A percentile compares a stretch with the other conserved stretches of the same genome.
phyloP scores from a whole-genome alignment of 2,888 invertebrate species.

The Microchrysa polita region DNA sequence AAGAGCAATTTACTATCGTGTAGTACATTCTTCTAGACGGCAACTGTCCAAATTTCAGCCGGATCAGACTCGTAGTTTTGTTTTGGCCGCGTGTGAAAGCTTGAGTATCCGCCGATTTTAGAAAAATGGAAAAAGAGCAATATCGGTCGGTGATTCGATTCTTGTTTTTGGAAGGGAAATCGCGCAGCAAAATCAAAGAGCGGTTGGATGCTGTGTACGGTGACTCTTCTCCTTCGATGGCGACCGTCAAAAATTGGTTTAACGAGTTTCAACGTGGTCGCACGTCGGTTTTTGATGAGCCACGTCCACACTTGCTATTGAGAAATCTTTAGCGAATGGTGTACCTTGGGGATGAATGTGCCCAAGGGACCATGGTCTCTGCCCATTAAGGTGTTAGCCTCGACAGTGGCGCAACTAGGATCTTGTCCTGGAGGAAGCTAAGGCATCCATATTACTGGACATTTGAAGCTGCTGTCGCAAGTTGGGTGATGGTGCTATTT shows the following conservation, averaged over 20 bases:
- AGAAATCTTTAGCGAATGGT: no score
- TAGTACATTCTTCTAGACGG: slow-evolving; percentile 38
- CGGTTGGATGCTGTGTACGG: slow-evolving; percentile 38
- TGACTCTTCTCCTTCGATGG: slow-evolving; percentile 36
- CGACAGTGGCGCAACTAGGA: no score
- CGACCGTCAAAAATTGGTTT: slow-evolving; percentile 42
- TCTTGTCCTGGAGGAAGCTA: no score
- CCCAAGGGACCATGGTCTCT: no score
- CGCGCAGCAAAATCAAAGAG: slow-evolving; percentile 40
- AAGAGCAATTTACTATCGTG: slow-evolving; percentile 39
- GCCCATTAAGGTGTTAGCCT: no score
- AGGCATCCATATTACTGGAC: no score
- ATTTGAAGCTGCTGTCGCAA: no score
- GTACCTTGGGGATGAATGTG: no score
- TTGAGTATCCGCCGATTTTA: slow-evolving; percentile 47
- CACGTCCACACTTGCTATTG: no score
- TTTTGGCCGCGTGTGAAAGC: slow-evolving; percentile 50
- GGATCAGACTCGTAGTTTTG: slow-evolving; percentile 46
- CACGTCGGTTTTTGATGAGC: slow-evolving; percentile 43
- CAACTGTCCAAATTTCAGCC: slow-evolving; percentile 28
- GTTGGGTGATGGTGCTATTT: no score
- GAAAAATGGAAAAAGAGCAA: slow-evolving; percentile 48
- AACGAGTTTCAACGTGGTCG: slow-evolving; percentile 36
- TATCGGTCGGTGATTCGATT: slow-evolving; percentile 48
- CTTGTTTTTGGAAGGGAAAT: slow-evolving; percentile 41